Evolutionary conservation across 1,140 invertebrate genomes (phyloP), one percentile per base, ranked within the genome.

Genomic region (Leucophenga varia): DNA sequence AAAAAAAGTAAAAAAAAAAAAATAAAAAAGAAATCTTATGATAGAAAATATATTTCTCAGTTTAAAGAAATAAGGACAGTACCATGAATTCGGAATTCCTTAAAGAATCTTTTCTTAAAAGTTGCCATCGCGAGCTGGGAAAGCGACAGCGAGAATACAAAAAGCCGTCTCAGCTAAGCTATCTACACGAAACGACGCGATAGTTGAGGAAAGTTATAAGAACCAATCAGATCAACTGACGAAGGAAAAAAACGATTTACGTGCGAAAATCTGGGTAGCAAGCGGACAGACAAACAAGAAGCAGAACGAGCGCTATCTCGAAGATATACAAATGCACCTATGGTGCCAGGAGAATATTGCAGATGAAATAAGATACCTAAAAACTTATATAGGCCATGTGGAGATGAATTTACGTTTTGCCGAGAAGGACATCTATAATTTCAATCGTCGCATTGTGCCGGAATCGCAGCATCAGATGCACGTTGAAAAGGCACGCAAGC

Each of bases 201-300:
- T 73, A 25, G 55, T 71, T 13, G 59, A 64, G 50, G 53, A 60
- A 12, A 74, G 65, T 28, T 71, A 53, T 31, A 64, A 74, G 38
- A 71, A 61, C 22, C 71, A 18, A 72, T 70, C 19, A n/a, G 63
- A 74, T 25, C 63, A 57, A 14, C 45, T 74, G 16, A 52, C 45
- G 39, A 46, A 61, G 41, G 72, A 74, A 45, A 64, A 68, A 42
- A 56, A 70, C 22, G 68, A 74, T 21, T 32, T 74, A 34, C 42
- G 68, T 1, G 69, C 71, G 5, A 63, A 72, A 40, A 68, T 74
- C 19, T 70, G 72, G 63, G 72, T 74, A 37, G 72, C 72, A 13
- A 57, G 35, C n/a, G 72, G 72, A 1, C 19, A 45, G 2, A 67
- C 63, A 0, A 63, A 67, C 22, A 48, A 59, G 14, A 48, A 38